A percentile compares a stretch with the other conserved stretches of the same genome.
phyloP scores from a whole-genome alignment of 2,797 vertebrate species.

The Pyrocephalus nanus region DNA sequence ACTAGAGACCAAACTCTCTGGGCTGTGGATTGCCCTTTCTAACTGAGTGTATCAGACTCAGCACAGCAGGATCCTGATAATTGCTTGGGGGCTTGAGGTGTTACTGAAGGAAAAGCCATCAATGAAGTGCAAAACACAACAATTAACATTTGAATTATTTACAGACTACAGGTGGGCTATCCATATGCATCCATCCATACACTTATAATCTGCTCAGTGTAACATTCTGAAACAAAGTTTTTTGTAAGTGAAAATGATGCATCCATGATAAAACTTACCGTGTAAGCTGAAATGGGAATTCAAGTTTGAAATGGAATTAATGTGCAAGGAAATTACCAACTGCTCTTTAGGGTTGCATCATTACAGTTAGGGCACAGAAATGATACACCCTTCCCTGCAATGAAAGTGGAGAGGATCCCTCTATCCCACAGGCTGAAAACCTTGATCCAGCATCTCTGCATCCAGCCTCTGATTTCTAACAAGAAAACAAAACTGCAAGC shows the following conservation, averaged over 20 bases:
- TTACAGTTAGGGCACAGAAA: not conserved
- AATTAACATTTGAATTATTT: slow-evolving; percentile 67
- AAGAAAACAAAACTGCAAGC: not conserved
- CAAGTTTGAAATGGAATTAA: not conserved
- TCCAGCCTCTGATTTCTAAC: not conserved
- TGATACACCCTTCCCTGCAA: not conserved
- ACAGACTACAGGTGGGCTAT: slow-evolving; percentile 34
- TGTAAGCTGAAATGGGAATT: not conserved
- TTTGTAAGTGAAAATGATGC: not conserved
- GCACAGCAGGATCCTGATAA: slow-evolving; percentile 43
- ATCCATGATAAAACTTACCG: not conserved
- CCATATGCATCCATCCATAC: not conserved
- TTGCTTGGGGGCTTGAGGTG: slow-evolving; percentile 33
- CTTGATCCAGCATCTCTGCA: not conserved
- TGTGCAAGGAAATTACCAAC: not conserved
- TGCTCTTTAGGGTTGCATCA: not conserved
- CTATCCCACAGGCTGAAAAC: not conserved
- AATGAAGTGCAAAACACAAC: slow-evolving; percentile 31
- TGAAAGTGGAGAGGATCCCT: not conserved
- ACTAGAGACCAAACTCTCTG: not conserved
- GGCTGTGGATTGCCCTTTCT: slow-evolving; percentile 19
- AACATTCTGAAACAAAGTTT: not conserved
- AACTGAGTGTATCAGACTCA: not conserved
- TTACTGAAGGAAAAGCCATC: slow-evolving; percentile 28
- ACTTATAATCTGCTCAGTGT: not conserved